phyloP scores from a whole-genome alignment of 2,797 vertebrate species.

The Anguilla obscura region DNA sequence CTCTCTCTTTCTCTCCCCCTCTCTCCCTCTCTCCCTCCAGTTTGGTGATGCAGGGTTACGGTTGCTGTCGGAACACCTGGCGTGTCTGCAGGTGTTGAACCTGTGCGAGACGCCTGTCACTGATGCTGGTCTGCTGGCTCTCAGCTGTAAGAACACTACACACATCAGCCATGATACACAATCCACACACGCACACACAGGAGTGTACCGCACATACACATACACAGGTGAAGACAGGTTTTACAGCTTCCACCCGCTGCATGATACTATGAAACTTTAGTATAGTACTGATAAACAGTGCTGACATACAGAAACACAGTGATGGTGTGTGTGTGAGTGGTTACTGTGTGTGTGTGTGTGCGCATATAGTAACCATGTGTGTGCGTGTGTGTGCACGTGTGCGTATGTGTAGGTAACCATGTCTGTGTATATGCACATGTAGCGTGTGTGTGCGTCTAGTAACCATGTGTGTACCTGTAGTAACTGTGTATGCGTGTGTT shows the following conservation, averaged over 20 bases:
- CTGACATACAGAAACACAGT: neutral
- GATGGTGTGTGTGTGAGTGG: neutral
- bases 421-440: neutral
- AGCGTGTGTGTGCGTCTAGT: neutral
- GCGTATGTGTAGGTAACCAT: neutral
- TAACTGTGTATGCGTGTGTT: conserved; percentile 31
- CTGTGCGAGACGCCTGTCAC: conserved; percentile 97
- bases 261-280: neutral
- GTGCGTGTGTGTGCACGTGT: too few species aligned
- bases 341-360: neutral
- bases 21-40: conserved; percentile 61
- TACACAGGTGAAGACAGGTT: neutral
- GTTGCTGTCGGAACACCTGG: conserved; percentile 96
- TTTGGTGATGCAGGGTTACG: conserved; percentile 94
- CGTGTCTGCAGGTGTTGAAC: conserved; percentile 96
- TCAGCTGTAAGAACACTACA: conserved; percentile 85
- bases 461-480: conserved; percentile 11
- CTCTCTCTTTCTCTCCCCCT: neutral
- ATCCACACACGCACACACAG: neutral
- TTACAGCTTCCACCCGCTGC: neutral
- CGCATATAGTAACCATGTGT: neutral
- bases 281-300: neutral
- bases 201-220: neutral
- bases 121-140: conserved; percentile 90
- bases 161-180: neutral